phyloP scores from a whole-genome alignment of 92 coral and sea anemone species.

The Pocillopora grandis region DNA sequence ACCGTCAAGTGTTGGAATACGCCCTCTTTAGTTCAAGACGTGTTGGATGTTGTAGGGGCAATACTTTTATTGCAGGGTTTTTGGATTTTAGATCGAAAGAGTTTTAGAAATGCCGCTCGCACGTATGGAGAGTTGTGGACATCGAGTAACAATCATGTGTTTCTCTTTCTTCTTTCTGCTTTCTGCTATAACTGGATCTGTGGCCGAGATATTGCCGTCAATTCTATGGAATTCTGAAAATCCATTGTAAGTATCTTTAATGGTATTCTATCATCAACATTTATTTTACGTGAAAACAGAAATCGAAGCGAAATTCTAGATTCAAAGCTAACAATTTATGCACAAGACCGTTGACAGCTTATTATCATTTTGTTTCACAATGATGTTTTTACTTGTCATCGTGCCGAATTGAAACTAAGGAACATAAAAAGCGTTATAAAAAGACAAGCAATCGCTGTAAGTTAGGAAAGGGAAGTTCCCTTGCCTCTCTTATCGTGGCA shows the following conservation, averaged over 20 bases:
- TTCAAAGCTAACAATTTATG: no score
- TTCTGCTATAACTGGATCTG: neutral
- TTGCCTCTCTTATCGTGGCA: no score
- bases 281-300: neutral
- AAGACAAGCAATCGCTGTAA: no score
- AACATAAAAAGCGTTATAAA: no score
- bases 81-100: neutral
- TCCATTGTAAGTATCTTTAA: slow-evolving; percentile 58
- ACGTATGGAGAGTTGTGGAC: neutral
- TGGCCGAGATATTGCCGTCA: slow-evolving; percentile 56
- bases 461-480: no score
- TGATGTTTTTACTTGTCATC: no score
- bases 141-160: neutral
- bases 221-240: slow-evolving; percentile 62
- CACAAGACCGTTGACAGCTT: no score
- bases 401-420: no score
- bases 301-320: neutral
- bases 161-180: slow-evolving; percentile 10
- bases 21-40: neutral
- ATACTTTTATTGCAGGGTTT: neutral
- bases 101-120: neutral
- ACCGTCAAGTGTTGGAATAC: no score
- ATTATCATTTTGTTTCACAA: no score
- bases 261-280: neutral
- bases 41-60: neutral